Conservation (phyloP, 2,113 vertebrate species). For the Centropus bengalensis region DNA sequence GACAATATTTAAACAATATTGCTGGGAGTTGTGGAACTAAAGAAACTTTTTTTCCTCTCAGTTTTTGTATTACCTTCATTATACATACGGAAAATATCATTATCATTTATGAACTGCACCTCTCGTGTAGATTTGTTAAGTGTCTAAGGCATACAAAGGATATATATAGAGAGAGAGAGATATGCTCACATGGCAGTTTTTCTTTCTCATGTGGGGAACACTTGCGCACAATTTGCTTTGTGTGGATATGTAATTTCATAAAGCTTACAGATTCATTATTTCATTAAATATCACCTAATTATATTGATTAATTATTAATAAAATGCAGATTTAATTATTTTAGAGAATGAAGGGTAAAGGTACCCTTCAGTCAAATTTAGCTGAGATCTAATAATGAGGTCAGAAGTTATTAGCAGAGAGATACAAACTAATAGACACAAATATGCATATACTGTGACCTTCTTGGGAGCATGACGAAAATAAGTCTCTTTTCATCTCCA, state of each 20-base stretch:
- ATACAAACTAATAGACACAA: not conserved
- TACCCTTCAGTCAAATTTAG: constrained; percentile 57
- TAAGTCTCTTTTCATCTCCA: not conserved
- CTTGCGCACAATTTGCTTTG: not conserved
- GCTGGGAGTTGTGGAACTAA: not conserved
- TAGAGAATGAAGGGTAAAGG: constrained; percentile 32
- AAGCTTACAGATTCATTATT: not conserved
- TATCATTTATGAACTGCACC: not conserved
- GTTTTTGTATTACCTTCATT: not conserved
- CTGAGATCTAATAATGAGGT: constrained; percentile 34
- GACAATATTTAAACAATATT: not conserved
- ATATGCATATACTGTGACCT: not conserved
- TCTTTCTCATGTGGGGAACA: not conserved
- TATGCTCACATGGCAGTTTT: not conserved
- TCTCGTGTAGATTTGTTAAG: not conserved
- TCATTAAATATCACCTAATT: constrained; percentile 15
- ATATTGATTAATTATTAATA: constrained; percentile 22
- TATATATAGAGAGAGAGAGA: too few species aligned
- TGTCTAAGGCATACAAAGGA: not conserved
- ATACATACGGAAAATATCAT: not conserved
- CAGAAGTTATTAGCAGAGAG: constrained; percentile 27
- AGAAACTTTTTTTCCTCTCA: not conserved
- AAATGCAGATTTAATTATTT: constrained; percentile 29
- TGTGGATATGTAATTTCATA: not conserved
- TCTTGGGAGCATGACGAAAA: not conserved